These are phyloP conservation scores for Quadroppia sp. DNA, from an alignment of 2,888 invertebrate genomes.

Conservation along the genomic window DNA sequence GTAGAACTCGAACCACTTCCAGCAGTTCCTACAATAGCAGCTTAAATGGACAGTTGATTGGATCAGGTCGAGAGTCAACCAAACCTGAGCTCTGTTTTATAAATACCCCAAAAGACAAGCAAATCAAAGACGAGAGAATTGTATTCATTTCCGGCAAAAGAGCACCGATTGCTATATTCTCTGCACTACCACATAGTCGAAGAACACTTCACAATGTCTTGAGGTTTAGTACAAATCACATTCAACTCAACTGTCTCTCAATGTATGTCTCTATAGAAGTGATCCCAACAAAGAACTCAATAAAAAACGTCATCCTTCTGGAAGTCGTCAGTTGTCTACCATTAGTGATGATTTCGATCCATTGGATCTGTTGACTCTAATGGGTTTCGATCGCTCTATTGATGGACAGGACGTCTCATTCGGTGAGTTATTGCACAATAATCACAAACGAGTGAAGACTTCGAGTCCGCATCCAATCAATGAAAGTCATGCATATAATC, in stretches of 20 bases:
- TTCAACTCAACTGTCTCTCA: too few relatives aligned
- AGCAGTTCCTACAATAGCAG: slow-evolving; percentile 27
- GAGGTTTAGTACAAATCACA: too few relatives aligned
- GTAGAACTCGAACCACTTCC: slow-evolving; percentile 15
- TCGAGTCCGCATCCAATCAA: slow-evolving; percentile 23
- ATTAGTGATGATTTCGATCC: slow-evolving; percentile 79
- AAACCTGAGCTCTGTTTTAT: slow-evolving; percentile 28
- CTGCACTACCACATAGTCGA: slow-evolving; percentile 73
- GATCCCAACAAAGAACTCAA: slow-evolving; percentile 34
- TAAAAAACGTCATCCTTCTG: slow-evolving; percentile 56
- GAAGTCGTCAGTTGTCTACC: slow-evolving; percentile 74
- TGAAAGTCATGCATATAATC: slow-evolving; percentile 33
- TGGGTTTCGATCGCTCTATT: slow-evolving; percentile 67
- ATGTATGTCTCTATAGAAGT: too few relatives aligned
- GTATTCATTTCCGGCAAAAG: slow-evolving; percentile 69
- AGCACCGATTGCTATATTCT: slow-evolving; percentile 78
- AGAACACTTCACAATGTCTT: slow-evolving; percentile 19
- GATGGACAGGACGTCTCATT: slow-evolving; percentile 87
- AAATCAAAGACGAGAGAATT: slow-evolving; percentile 57
- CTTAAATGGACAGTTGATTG: background rate
- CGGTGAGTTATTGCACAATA: slow-evolving; percentile 68
- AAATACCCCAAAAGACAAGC: slow-evolving; percentile 40
- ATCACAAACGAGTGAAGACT: background rate
- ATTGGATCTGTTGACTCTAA: slow-evolving; percentile 63
- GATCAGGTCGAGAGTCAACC: background rate